Conservation (phyloP, 2,113 vertebrate species). For the Takifugu flavidus region DNA sequence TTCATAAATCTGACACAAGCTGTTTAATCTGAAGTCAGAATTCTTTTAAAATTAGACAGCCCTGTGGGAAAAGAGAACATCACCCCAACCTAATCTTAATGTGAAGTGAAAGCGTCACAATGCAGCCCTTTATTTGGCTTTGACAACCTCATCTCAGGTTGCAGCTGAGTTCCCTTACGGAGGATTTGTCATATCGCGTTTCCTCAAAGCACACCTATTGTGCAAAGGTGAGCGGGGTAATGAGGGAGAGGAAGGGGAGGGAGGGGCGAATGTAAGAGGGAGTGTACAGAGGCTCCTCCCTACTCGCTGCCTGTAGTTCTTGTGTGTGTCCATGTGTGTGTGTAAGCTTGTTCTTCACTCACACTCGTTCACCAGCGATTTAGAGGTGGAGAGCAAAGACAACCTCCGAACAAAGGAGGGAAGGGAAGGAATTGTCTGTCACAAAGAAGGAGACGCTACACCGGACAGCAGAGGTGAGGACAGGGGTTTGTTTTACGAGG, state of each 20-base stretch:
- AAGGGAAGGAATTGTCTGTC: slow-evolving; percentile 12
- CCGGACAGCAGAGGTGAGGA: slow-evolving; percentile 20
- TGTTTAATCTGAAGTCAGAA: slow-evolving; percentile 7
- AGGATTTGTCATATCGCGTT: slow-evolving; percentile 39
- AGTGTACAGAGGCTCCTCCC: slow-evolving; percentile 62
- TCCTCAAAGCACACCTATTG: slow-evolving; percentile 43
- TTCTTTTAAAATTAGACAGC: background rate
- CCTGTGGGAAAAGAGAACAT: slow-evolving; percentile 36
- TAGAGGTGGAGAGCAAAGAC: slow-evolving; percentile 50
- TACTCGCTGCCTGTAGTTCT: slow-evolving; percentile 57
- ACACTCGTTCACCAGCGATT: slow-evolving; percentile 54
- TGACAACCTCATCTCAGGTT: slow-evolving; percentile 26
- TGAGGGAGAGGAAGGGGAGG: slow-evolving; percentile 3
- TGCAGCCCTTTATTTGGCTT: slow-evolving; percentile 26
- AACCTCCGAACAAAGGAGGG: slow-evolving; percentile 25
- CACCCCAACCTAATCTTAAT: slow-evolving; percentile 36
- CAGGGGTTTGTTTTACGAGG: slow-evolving; percentile 35
- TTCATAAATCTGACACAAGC: background rate
- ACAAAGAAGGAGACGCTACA: slow-evolving; percentile 15
- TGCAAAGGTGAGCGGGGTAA: slow-evolving; percentile 49
- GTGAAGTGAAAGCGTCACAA: slow-evolving; percentile 9
- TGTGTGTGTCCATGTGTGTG: slow-evolving; percentile 15
- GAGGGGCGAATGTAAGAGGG: slow-evolving; percentile 30
- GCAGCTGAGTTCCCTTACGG: slow-evolving; percentile 6
- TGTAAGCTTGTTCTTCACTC: slow-evolving; percentile 54